Base-by-base conservation (phyloP, 2,797 vertebrate genomes). In the Lepidocolaptes lacrymiger region DNA sequence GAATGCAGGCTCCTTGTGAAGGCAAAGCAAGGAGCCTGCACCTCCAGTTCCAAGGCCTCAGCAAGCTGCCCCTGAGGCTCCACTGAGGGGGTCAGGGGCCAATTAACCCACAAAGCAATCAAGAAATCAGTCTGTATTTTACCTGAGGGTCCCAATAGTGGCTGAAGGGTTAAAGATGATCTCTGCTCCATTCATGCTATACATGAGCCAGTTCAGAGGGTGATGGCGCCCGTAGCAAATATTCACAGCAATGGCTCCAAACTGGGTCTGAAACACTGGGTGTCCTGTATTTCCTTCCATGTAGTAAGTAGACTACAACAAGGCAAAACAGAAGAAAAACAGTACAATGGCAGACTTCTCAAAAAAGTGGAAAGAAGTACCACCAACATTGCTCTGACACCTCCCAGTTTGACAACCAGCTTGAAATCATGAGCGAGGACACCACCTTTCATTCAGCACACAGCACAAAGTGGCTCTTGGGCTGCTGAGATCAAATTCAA, bases 201-300 rank as follows among this genome's bases (percentile, higher is more conserved):
- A 99, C 99, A 99, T 98, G 55, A 99, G 98, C 99, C 99, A 99
- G 97, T 99, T 99, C 85, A 99, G 98, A 52, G 99, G 99, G 88
- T 99, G 99, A 92, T 99, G 99, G 19, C 99, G 98, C 8, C 99
- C 99, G 0, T 98, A 99, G 97, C 99, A 99, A 96, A 99, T 99
- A 87, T 99, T 99, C 81, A 99, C 98, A 6, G 99, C 99, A 28
- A 99, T 98, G 93, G 96, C 97, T 81, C 99, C 99, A 75, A 99
- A 99, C 95, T 98, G 98, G 0, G 99, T 99, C 97, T 99, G 98
- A 97, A 99, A 99, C 89, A 99, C 99, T 0, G 97, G 95, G 95
- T 99, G 99, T 41, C 99, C 98, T 10, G 98, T 98, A 97, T 99
- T 97, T 2, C 99, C 99, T 93, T 99, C 99, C 99, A 99, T 99